phyloP scores from a whole-genome alignment of 1,140 invertebrate species.

The Cryptotermes secundus region DNA sequence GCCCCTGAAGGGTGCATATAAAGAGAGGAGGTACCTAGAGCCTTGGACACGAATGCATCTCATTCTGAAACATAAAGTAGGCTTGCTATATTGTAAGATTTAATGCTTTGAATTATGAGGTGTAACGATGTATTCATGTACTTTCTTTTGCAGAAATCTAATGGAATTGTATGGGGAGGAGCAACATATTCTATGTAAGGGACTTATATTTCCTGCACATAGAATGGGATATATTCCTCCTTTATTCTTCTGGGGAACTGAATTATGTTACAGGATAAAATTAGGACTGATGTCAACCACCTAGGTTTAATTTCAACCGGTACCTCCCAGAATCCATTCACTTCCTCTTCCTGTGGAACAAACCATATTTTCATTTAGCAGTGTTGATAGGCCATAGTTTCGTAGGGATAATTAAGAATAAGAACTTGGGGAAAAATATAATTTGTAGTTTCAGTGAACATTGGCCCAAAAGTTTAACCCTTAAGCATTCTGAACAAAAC shows the following conservation, averaged over 20 bases:
- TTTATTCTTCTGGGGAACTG: background rate
- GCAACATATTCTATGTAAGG: background rate
- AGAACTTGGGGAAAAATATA: too few relatives aligned
- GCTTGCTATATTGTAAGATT: background rate
- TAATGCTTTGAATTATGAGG: background rate
- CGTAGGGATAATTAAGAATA: too few relatives aligned
- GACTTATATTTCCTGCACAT: background rate
- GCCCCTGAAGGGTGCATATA: conserved; percentile 7
- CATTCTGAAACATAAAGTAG: background rate
- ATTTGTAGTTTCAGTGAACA: too few relatives aligned
- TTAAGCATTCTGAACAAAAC: too few relatives aligned
- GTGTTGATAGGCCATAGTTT: too few relatives aligned
- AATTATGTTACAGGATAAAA: background rate
- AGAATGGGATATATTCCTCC: background rate
- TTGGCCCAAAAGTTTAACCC: too few relatives aligned
- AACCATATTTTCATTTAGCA: too few relatives aligned
- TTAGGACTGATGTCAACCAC: background rate
- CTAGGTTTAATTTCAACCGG: background rate
- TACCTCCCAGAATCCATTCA: background rate
- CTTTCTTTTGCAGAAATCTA: background rate
- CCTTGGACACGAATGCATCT: background rate
- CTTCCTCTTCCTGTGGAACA: background rate
- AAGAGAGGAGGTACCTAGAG: background rate
- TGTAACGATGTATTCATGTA: background rate
- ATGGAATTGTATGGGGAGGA: background rate